Conservation (phyloP, 2,888 invertebrate species). For the Oegoconia quadripuncta region DNA sequence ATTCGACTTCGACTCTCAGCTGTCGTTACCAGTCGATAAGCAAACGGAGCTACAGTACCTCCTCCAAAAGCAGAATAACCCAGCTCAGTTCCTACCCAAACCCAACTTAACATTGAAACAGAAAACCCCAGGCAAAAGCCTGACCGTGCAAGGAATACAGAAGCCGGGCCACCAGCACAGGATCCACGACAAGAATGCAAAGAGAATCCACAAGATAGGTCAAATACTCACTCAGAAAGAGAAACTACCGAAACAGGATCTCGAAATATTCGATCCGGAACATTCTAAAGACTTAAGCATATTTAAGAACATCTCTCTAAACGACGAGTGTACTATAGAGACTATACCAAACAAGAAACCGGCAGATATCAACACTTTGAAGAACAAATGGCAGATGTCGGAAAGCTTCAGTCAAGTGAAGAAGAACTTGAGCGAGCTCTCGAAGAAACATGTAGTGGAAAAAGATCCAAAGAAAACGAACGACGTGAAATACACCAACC, state of each 20-base stretch:
- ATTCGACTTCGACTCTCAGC: slow-evolving; percentile 50
- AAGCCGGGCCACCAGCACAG: slow-evolving; percentile 61
- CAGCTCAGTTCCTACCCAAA: slow-evolving; percentile 64
- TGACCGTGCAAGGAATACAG: slow-evolving; percentile 48
- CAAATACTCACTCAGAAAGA: slow-evolving; percentile 59
- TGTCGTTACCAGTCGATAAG: slow-evolving; percentile 60
- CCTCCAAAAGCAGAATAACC: slow-evolving; percentile 71
- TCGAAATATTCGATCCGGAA: slow-evolving; percentile 46
- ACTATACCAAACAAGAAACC: slow-evolving; percentile 70
- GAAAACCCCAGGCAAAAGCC: slow-evolving; percentile 56
- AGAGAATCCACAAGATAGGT: slow-evolving; percentile 66
- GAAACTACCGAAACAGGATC: slow-evolving; percentile 36
- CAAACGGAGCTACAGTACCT: slow-evolving; percentile 70
- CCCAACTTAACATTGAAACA: slow-evolving; percentile 60
- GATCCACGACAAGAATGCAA: slow-evolving; percentile 63
- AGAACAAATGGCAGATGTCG: slow-evolving; percentile 74
- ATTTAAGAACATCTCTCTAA: slow-evolving; percentile 69
- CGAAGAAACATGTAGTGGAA: slow-evolving; percentile 56
- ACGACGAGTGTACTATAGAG: slow-evolving; percentile 80
- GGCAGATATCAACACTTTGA: slow-evolving; percentile 68
- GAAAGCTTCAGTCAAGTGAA: slow-evolving; percentile 74
- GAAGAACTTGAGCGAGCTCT: slow-evolving; percentile 68
- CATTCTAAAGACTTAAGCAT: slow-evolving; percentile 42
- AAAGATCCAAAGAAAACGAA: slow-evolving; percentile 60
- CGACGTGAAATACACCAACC: slow-evolving; percentile 76